A percentile compares a stretch with the other conserved stretches of the same genome.
Evolutionary conservation across 2,888 invertebrate genomes (phyloP).

Genomic region (Ophion ventricosus): DNA sequence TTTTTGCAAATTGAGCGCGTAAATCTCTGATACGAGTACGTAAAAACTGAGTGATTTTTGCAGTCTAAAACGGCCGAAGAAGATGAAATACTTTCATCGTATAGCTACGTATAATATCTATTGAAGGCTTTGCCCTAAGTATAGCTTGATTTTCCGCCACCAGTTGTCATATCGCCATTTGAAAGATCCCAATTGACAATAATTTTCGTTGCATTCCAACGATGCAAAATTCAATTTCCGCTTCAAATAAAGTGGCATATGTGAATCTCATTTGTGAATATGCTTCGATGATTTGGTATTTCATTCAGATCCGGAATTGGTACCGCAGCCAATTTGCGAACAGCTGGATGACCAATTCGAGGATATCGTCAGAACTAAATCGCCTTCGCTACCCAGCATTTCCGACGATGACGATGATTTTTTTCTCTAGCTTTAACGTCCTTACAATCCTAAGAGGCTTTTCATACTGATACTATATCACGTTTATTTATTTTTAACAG

Average conservation of each 20-base stretch:
- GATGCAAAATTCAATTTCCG: too few species aligned
- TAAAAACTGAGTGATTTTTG: too few species aligned
- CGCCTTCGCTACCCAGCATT: slow-evolving; percentile 32
- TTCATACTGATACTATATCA: not conserved
- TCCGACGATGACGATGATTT: slow-evolving; percentile 42
- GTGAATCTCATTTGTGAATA: not conserved
- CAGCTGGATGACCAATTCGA: not conserved
- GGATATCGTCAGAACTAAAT: not conserved
- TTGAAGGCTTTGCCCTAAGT: too few species aligned
- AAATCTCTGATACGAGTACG: too few species aligned
- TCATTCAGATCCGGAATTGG: slow-evolving; percentile 38
- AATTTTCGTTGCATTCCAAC: too few species aligned
- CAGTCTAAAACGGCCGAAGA: too few species aligned
- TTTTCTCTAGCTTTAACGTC: not conserved
- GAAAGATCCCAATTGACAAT: too few species aligned
- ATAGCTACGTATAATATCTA: too few species aligned
- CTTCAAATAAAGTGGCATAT: not conserved
- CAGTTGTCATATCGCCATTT: too few species aligned
- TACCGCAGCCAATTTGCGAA: not conserved
- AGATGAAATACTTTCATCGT: too few species aligned
- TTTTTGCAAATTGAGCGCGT: too few species aligned
- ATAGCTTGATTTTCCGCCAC: too few species aligned
- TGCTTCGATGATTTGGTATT: not conserved
- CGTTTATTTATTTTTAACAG: not conserved
- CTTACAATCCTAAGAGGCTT: not conserved